Evolutionary conservation across 1,140 invertebrate species (phyloP).

Genomic region (Atta texana): DNA sequence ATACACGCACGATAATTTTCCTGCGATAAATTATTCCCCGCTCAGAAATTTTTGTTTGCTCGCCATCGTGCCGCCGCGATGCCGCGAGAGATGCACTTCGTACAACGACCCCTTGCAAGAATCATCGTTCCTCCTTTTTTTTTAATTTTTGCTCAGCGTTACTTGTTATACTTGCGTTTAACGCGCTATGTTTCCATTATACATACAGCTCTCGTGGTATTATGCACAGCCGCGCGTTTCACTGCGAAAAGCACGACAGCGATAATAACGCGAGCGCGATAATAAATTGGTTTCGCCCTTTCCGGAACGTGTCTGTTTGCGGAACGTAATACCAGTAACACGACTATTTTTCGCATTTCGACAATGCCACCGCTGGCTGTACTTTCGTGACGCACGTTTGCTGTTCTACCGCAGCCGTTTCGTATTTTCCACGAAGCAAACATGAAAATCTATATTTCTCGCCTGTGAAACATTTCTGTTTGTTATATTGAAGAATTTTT

Average conservation of each 20-base stretch:
- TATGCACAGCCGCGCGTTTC: conserved; percentile 30
- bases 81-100: conserved; percentile 22
- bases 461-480: neutral
- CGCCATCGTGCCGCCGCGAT: neutral
- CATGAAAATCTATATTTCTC: conserved; percentile 39
- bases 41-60: conserved; percentile 37
- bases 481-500: neutral
- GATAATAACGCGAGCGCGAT: conserved; percentile 52
- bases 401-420: neutral
- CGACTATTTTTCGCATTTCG: conserved; percentile 55
- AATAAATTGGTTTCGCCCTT: conserved; percentile 53
- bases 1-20: conserved; percentile 40
- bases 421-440: conserved; percentile 34
- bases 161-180: conserved; percentile 44
- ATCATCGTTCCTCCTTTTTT: neutral
- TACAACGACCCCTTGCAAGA: conserved; percentile 26
- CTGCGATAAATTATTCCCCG: conserved; percentile 36
- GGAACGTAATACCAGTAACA: conserved; percentile 42
- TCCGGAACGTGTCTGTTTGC: conserved; percentile 39
- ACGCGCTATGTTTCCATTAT: conserved; percentile 55
- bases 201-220: neutral
- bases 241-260: conserved; percentile 31
- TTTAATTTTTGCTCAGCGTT: conserved; percentile 30
- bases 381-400: neutral
- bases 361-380: conserved; percentile 24